These are phyloP conservation scores for Streblospio benedicti DNA, from an alignment of 1,140 invertebrate genomes.

Conservation along the genomic window DNA sequence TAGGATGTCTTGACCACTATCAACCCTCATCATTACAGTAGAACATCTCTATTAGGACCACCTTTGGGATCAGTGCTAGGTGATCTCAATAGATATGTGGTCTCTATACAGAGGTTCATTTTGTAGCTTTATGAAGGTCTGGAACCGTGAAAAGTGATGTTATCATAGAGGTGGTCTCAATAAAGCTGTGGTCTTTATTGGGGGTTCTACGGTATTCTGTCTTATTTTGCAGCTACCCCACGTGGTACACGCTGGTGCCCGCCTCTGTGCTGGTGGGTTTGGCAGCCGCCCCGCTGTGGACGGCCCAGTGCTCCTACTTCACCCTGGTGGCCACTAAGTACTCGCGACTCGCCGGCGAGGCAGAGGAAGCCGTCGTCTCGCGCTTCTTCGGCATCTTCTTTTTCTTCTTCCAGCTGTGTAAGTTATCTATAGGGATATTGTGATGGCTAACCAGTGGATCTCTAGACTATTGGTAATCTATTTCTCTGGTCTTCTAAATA, in stretches of 20 bases:
- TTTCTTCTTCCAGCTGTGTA: conserved; percentile 85
- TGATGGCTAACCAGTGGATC: neutral
- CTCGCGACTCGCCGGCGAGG: conserved; percentile 49
- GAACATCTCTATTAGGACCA: too few species aligned
- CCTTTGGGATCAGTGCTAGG: too few species aligned
- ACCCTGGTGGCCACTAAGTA: conserved; percentile 78
- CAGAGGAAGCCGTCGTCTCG: conserved; percentile 80
- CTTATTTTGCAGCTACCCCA: too few species aligned
- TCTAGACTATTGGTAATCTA: neutral
- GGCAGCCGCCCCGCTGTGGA: conserved; percentile 87
- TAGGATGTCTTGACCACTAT: too few species aligned
- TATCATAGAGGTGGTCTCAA: too few species aligned
- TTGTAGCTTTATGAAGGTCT: too few species aligned
- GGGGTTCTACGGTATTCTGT: too few species aligned
- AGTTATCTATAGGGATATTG: conserved; percentile 19
- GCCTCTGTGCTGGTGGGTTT: conserved; percentile 76
- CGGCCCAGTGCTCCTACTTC: conserved; percentile 83
- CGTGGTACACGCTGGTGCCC: conserved; percentile 75
- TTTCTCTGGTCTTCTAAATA: neutral
- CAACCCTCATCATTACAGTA: too few species aligned
- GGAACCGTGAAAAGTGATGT: too few species aligned
- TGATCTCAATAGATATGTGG: too few species aligned
- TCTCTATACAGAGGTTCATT: too few species aligned
- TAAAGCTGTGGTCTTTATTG: too few species aligned
- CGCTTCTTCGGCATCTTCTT: conserved; percentile 98